These are phyloP conservation scores for Calypte anna DNA, from an alignment of 2,113 vertebrate genomes.

Conservation along the genomic window DNA sequence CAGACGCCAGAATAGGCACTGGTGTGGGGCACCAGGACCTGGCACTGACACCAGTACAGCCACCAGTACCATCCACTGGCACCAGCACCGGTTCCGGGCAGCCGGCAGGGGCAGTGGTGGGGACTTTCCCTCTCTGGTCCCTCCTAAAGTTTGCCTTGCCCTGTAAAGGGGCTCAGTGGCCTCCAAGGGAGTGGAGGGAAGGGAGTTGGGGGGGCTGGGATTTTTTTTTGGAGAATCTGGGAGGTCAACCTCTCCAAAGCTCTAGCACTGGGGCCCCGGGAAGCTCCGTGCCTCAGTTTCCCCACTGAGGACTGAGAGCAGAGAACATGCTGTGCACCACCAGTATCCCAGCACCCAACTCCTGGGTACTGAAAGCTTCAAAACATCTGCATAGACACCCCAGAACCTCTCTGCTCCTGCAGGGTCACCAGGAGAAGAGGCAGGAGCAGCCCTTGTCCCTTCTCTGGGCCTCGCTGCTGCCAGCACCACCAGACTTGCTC, in stretches of 20 bases:
- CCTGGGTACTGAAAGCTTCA: background rate
- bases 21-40: fast-evolving
- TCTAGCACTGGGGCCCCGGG: fast-evolving
- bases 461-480: background rate
- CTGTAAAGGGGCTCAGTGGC: background rate
- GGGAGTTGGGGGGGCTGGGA: background rate
- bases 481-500: fast-evolving
- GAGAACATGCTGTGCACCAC: fast-evolving
- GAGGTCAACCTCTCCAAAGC: background rate
- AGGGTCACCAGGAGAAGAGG: background rate
- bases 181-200: background rate
- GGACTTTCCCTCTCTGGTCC: background rate
- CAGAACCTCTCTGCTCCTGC: fast-evolving
- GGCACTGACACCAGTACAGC: background rate
- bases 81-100: background rate
- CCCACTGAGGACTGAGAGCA: background rate
- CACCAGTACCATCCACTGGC: background rate
- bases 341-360: background rate
- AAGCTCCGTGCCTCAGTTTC: background rate
- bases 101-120: background rate
- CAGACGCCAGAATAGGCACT: background rate
- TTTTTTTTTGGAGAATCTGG: background rate
- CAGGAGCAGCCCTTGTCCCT: background rate
- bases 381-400: background rate
- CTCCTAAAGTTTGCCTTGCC: background rate